Percentiles rank a stretch among this genome's conserved stretches.
phyloP scores from a whole-genome alignment of 2,797 vertebrate species.

The Urocyon cinereoargenteus region DNA sequence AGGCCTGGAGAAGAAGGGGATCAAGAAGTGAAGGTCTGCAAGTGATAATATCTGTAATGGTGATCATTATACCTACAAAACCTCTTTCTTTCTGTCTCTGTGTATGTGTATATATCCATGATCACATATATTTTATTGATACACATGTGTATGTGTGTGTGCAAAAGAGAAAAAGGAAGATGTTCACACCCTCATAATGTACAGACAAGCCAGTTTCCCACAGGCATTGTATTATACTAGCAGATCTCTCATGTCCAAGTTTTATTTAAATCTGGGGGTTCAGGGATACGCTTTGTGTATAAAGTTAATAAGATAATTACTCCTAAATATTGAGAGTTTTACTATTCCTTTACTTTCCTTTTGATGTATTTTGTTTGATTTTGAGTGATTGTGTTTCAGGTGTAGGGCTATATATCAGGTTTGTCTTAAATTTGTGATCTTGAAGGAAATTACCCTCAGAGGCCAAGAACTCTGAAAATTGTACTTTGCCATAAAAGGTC shows the following conservation, averaged over 20 bases:
- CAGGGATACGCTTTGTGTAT: background rate
- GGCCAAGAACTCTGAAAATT: constrained; percentile 1
- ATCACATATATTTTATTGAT: background rate
- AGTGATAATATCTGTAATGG: background rate
- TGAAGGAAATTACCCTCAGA: constrained; percentile 46
- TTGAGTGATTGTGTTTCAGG: constrained; percentile 58
- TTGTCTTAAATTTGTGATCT: constrained; percentile 21
- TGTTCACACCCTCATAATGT: background rate
- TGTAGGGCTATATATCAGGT: background rate
- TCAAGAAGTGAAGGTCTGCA: background rate
- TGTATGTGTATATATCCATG: background rate
- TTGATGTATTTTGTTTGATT: background rate
- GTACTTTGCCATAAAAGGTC: background rate
- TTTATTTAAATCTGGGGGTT: background rate
- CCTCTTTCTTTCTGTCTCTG: background rate
- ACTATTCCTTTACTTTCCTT: constrained; percentile 42
- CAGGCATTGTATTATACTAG: background rate
- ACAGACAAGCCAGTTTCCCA: background rate
- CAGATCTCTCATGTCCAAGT: background rate
- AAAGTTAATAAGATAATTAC: constrained; percentile 25
- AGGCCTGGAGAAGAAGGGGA: background rate
- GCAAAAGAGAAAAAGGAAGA: background rate
- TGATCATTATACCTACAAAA: background rate
- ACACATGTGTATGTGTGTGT: background rate
- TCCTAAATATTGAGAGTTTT: background rate